Evolutionary conservation across 2,888 invertebrate genomes (phyloP).

Genomic region (Lithophane socia): DNA sequence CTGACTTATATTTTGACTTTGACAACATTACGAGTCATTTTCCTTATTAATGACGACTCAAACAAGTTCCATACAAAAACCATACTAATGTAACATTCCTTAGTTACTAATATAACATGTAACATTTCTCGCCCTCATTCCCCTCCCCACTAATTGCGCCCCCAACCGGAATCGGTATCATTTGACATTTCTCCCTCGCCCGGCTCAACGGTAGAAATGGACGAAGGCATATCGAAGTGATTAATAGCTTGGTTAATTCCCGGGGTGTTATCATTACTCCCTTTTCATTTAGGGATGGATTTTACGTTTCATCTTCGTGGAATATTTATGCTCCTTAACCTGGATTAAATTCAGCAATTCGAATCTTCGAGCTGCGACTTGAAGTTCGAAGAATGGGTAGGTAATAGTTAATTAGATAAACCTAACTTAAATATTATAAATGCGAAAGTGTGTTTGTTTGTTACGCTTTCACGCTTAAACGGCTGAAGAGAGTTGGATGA

Average conservation of each 20-base stretch:
- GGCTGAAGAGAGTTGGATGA: too few species aligned
- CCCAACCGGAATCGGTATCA: constrained; percentile 31
- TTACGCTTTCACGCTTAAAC: too few species aligned
- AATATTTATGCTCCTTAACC: constrained; percentile 1
- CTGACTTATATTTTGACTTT: background rate
- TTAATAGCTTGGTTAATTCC: constrained; percentile 54
- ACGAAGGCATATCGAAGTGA: constrained; percentile 45
- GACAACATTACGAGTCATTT: background rate
- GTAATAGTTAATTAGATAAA: background rate
- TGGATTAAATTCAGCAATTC: background rate
- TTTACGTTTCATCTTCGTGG: background rate
- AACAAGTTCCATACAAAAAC: background rate
- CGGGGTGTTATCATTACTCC: constrained; percentile 12
- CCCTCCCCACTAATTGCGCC: constrained; percentile 43
- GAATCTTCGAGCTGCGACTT: background rate
- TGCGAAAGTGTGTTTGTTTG: too few species aligned
- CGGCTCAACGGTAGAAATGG: constrained; percentile 11
- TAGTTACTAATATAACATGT: constrained; percentile 4
- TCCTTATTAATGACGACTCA: background rate
- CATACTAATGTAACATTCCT: background rate
- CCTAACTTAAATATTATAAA: too few species aligned
- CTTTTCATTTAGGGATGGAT: constrained; percentile 22
- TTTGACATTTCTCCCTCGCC: constrained; percentile 46
- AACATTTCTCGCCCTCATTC: constrained; percentile 22
- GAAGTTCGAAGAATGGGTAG: too few species aligned